Percentiles rank a stretch among this genome's conserved stretches.
Conservation (phyloP, 2,797 vertebrate genomes). For the Oreochromis grahami region DNA sequence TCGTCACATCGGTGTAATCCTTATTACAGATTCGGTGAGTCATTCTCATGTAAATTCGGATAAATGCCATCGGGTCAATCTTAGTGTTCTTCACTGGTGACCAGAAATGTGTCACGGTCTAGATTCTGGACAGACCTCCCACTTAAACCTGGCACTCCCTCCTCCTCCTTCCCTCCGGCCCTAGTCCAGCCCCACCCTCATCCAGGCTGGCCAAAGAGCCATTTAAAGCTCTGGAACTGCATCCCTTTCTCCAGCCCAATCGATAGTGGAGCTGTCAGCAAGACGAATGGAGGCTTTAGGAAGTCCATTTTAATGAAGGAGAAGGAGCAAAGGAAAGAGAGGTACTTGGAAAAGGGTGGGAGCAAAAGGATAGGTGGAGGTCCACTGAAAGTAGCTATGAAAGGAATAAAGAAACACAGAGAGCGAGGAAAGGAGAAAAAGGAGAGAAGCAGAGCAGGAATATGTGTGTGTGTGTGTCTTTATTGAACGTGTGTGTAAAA, state of each 20-base stretch:
- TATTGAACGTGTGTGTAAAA: conserved; percentile 40
- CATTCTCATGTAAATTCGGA: conserved; percentile 27
- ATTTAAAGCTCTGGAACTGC: conserved; percentile 75
- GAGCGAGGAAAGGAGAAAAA: neutral
- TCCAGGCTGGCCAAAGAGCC: conserved; percentile 58
- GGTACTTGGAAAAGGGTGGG: conserved; percentile 31
- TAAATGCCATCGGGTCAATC: conserved; percentile 5
- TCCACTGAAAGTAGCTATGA: conserved; percentile 27
- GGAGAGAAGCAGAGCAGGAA: neutral
- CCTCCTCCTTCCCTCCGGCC: conserved; percentile 25
- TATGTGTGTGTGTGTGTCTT: conserved; percentile 44
- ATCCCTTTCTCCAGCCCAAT: conserved; percentile 65
- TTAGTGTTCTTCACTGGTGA: conserved; percentile 27
- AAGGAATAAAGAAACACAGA: conserved; percentile 7
- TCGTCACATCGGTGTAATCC: conserved; percentile 37
- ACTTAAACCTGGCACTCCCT: conserved; percentile 27
- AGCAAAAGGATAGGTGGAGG: conserved; percentile 19
- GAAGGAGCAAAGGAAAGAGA: conserved; percentile 58
- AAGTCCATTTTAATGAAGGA: conserved; percentile 81
- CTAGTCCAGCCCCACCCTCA: conserved; percentile 39
- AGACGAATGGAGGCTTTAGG: conserved; percentile 80
- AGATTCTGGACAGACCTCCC: conserved; percentile 35
- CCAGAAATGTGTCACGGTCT: conserved; percentile 26
- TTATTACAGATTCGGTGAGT: conserved; percentile 26
- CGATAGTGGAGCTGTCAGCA: conserved; percentile 77